Conservation (phyloP, 2,888 invertebrate genomes). For the Caenorhabditis auriculariae region DNA sequence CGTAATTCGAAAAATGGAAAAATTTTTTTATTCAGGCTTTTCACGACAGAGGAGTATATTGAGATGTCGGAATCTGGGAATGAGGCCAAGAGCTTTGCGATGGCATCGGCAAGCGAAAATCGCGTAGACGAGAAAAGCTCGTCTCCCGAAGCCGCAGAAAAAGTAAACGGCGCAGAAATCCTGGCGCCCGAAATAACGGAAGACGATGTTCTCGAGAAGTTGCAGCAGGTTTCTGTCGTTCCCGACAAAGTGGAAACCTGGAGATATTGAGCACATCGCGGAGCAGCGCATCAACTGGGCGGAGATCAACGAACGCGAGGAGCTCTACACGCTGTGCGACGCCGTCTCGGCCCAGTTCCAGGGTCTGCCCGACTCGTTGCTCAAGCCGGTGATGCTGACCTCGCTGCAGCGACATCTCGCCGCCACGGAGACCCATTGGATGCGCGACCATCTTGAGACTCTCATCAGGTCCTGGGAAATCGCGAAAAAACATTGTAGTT, state of each 20-base stretch:
- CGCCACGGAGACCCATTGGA: constrained; percentile 27
- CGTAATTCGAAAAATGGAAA: background rate
- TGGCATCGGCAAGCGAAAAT: constrained; percentile 1
- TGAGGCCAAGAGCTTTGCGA: background rate
- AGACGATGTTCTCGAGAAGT: constrained; percentile 15
- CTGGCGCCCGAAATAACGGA: constrained; percentile 36
- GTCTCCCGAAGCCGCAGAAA: background rate
- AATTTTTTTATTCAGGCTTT: constrained; percentile 1
- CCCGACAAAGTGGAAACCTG: background rate
- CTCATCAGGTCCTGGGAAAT: constrained; percentile 26
- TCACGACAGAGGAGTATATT: constrained; percentile 7
- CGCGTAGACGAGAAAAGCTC: background rate
- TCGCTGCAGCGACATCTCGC: constrained; percentile 29
- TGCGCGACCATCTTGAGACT: constrained; percentile 31
- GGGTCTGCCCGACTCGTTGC: constrained; percentile 42
- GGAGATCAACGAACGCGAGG: constrained; percentile 30
- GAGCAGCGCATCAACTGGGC: constrained; percentile 36
- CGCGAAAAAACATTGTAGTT: no score
- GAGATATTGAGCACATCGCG: constrained; percentile 19
- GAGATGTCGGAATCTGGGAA: constrained; percentile 2
- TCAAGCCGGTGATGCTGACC: constrained; percentile 39
- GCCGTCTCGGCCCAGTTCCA: constrained; percentile 25
- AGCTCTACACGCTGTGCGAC: constrained; percentile 36
- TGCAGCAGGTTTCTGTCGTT: constrained; percentile 7
- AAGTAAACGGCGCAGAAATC: background rate